These are phyloP conservation scores for Agapornis roseicollis DNA, from an alignment of 2,113 vertebrate species.

Conservation along the genomic window DNA sequence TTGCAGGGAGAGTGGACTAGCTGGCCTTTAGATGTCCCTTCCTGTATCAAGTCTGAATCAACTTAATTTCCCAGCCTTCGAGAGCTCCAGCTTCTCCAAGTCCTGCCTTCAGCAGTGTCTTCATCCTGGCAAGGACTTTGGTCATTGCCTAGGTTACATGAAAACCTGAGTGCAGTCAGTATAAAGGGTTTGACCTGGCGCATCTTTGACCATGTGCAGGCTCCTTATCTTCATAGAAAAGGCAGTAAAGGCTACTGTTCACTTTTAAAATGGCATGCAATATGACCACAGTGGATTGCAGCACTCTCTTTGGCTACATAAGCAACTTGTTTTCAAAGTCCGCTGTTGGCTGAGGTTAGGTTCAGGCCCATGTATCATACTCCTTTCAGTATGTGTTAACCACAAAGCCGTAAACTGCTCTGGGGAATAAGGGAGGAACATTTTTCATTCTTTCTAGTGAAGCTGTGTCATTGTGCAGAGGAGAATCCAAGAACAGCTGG, in stretches of 20 bases:
- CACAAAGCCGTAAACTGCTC: background rate
- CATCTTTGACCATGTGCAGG: background rate
- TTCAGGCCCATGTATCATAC: background rate
- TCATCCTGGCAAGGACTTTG: background rate
- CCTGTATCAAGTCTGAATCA: background rate
- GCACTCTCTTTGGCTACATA: background rate
- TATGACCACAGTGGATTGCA: background rate
- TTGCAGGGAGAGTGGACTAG: background rate
- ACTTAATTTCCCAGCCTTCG: background rate
- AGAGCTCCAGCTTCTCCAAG: background rate
- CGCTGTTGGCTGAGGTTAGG: background rate
- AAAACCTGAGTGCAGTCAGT: background rate
- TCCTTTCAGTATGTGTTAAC: constrained; percentile 8
- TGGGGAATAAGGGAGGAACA: background rate
- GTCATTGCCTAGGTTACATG: background rate
- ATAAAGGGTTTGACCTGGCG: background rate
- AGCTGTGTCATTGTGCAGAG: background rate
- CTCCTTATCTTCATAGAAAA: background rate
- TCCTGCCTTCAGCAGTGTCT: background rate
- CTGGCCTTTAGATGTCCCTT: background rate
- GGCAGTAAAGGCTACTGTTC: background rate
- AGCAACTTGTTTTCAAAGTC: background rate
- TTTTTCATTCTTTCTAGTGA: constrained; percentile 4
- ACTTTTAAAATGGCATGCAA: background rate
- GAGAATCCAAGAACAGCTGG: background rate